These are phyloP conservation scores for Pelecanus crispus DNA, from an alignment of 2,113 vertebrate genomes.

Conservation along the genomic window DNA sequence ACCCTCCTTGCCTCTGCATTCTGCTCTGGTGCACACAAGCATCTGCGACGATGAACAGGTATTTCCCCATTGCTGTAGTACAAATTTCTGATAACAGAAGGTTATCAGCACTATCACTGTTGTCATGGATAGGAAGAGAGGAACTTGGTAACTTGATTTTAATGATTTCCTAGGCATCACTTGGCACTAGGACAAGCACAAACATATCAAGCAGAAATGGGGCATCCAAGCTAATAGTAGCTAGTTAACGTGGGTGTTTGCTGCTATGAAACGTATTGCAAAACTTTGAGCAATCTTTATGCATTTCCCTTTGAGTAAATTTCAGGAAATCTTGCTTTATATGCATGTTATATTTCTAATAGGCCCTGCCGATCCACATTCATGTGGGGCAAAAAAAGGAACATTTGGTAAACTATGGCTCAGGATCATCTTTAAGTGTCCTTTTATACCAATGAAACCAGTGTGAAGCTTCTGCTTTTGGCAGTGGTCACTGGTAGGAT, in stretches of 20 bases:
- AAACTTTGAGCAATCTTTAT: background rate
- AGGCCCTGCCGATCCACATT: accelerated
- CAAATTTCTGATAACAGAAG: background rate
- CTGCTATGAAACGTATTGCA: background rate
- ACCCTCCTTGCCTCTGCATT: background rate
- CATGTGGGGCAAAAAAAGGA: accelerated
- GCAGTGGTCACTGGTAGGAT: background rate
- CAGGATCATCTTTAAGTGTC: background rate
- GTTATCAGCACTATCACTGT: background rate
- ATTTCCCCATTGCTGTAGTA: background rate
- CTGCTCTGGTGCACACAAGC: background rate
- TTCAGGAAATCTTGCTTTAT: background rate
- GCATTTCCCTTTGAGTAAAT: background rate
- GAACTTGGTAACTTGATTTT: background rate
- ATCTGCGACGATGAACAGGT: background rate
- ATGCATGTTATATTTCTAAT: background rate
- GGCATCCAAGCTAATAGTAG: background rate
- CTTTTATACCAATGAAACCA: background rate
- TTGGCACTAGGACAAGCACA: background rate
- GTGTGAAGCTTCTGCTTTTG: background rate
- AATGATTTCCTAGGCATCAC: background rate
- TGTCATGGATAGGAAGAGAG: background rate
- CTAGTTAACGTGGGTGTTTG: background rate
- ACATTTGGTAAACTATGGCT: background rate
- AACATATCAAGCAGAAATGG: too few relatives aligned